Evolutionary conservation across 2,888 invertebrate species (phyloP), one percentile per base, ranked within the genome.

Genomic region (Pterostichus niger): DNA sequence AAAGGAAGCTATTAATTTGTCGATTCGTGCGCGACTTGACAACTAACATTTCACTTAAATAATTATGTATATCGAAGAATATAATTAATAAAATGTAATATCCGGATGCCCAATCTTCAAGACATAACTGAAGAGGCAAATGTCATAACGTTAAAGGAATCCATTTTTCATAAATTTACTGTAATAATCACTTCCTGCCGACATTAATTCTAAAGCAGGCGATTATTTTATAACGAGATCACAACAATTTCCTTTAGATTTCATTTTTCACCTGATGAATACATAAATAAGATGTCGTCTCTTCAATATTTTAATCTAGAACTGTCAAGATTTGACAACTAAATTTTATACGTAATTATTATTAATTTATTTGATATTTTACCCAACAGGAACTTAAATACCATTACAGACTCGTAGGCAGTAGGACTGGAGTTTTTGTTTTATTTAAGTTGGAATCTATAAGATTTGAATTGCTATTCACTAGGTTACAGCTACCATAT

Each of bases 151-250:
- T 13, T n/a, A 13, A 59, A 31, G 11, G 9, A 59, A 33, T 64
- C 33, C 64, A 64, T 64, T 64, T 64, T 64, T 64, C 64, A 64
- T 64, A 64, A 64, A 64, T 64, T 40, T 64, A 64, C 64, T 64
- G 64, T 64, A 64, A 64, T 64, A 64, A 64, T 31, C n/a, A 35
- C 64, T 64, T 64, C 64, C 35, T 33, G 35, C 11, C 13, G 35
- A 35, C 35, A 64, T 64, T 33, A 35, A 64, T 64, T 33, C 10
- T 31, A 35, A 11, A 11, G 35, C 40, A 40, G 40, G 40, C 40
- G 7, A 40, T 7, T 40, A 6, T 40, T 40, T 7, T 40, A 33
- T 24, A 61, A 61, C 61, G 64, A 64, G 64, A 64, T 35, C 64
- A 64, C 31, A 59, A 59, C 11, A 59, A 59, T 64, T 64, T 64